These are phyloP conservation scores for Drosophila quinaria DNA, from an alignment of 2,888 invertebrate species.

Conservation along the genomic window DNA sequence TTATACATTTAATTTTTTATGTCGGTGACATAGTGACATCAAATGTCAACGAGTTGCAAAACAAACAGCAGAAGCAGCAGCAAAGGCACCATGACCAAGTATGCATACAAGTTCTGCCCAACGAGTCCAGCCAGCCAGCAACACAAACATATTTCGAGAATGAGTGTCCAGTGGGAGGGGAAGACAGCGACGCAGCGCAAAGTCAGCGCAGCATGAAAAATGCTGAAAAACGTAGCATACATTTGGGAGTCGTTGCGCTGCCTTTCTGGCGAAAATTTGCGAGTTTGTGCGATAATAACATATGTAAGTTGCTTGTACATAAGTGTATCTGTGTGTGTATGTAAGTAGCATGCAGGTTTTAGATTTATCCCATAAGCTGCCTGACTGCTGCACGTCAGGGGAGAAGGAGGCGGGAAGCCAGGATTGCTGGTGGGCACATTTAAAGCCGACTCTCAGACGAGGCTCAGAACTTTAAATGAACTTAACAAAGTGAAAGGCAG, in stretches of 20 bases:
- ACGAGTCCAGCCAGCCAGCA: constrained; percentile 27
- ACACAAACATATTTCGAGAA: constrained; percentile 69
- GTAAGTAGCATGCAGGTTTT: constrained; percentile 57
- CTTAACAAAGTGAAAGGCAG: constrained; percentile 52
- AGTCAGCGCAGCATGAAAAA: constrained; percentile 58
- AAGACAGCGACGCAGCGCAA: constrained; percentile 35
- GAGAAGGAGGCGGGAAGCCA: background rate
- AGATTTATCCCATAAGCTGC: constrained; percentile 73
- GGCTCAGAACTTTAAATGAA: constrained; percentile 73
- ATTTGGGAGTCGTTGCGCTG: constrained; percentile 71
- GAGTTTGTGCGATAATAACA: constrained; percentile 80
- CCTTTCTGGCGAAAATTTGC: constrained; percentile 76
- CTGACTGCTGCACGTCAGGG: constrained; percentile 15
- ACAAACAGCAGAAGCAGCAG: constrained; percentile 70
- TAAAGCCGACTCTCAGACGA: constrained; percentile 56
- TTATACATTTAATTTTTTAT: constrained; percentile 81
- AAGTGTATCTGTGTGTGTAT: constrained; percentile 21
- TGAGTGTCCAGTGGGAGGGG: constrained; percentile 69
- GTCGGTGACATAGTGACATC: constrained; percentile 80
- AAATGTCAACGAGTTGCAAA: constrained; percentile 82
- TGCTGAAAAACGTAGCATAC: constrained; percentile 74
- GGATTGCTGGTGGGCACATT: constrained; percentile 34
- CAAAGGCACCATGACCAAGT: constrained; percentile 9
- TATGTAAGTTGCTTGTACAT: constrained; percentile 74
- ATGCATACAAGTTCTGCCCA: constrained; percentile 21